Percentiles rank a stretch among this genome's conserved stretches.
These are phyloP conservation scores for Blastomussa wellsi DNA, from an alignment of 92 coral and sea anemone genomes.

Conservation along the genomic window DNA sequence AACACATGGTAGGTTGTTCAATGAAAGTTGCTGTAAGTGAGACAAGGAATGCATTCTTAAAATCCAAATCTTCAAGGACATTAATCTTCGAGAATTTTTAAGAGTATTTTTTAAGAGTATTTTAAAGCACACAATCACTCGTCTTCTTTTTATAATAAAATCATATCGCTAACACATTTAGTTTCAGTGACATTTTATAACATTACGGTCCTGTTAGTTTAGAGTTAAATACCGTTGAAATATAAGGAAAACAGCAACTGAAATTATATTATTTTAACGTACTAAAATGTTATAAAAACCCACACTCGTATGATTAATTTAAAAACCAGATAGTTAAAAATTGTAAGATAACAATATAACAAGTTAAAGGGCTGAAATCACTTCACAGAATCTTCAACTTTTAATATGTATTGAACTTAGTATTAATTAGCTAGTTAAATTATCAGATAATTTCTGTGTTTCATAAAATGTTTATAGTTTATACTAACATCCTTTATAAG, in stretches of 20 bases:
- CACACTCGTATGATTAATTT: background rate
- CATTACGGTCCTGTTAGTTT: background rate
- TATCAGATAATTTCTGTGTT: background rate
- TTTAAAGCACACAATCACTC: background rate
- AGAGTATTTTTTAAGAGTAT: background rate
- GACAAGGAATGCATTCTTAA: no score
- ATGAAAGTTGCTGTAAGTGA: no score
- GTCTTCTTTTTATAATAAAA: background rate
- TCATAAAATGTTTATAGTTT: slow-evolving; percentile 26
- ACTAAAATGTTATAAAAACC: background rate
- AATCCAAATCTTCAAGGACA: background rate
- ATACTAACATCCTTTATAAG: slow-evolving; percentile 53
- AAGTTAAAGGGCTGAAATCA: background rate
- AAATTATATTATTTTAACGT: background rate
- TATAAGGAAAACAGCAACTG: background rate
- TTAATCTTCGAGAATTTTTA: background rate
- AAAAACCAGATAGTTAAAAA: background rate
- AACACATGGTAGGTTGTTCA: background rate
- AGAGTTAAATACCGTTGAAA: background rate
- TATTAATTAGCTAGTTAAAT: background rate
- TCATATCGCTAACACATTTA: background rate
- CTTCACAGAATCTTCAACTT: background rate
- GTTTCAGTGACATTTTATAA: background rate
- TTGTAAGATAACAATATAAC: no score
- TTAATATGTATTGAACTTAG: background rate